Conservation (phyloP, 2,797 vertebrate species). For the Channa striata region DNA sequence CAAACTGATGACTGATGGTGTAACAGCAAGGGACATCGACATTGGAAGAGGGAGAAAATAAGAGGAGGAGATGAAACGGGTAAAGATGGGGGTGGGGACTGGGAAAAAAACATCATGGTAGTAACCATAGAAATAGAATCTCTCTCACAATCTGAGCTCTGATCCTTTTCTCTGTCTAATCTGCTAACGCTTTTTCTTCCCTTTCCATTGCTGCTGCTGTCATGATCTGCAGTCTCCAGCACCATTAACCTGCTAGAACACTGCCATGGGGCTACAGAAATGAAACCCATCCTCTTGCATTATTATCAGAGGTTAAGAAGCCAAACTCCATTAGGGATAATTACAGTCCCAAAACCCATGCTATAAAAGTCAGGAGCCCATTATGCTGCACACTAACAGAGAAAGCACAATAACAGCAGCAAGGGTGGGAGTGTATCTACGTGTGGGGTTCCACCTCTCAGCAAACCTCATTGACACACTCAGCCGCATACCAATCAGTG, state of each 20-base stretch:
- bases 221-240: constrained; percentile 76
- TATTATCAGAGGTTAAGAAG: constrained; percentile 73
- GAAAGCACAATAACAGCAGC: constrained; percentile 69
- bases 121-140: constrained; percentile 82
- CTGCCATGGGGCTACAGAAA: constrained; percentile 60
- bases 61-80: constrained; percentile 72
- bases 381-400: constrained; percentile 65
- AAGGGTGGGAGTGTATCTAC: constrained; percentile 64
- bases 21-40: constrained; percentile 70
- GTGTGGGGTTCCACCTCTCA: constrained; percentile 79
- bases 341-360: constrained; percentile 64
- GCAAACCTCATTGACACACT: constrained; percentile 78
- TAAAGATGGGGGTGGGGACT: constrained; percentile 78
- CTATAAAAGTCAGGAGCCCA: constrained; percentile 66
- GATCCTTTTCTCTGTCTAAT: constrained; percentile 73
- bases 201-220: constrained; percentile 68
- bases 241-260: constrained; percentile 68
- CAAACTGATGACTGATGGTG: constrained; percentile 70
- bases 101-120: constrained; percentile 48
- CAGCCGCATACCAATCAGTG: constrained; percentile 81
- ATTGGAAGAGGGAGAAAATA: constrained; percentile 68
- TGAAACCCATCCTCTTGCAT: constrained; percentile 64
- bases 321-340: constrained; percentile 72
- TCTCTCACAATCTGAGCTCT: constrained; percentile 72
- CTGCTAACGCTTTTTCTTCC: constrained; percentile 64